Evolutionary conservation across 2,888 invertebrate species (phyloP).

Genomic region (Drosophila dives): DNA sequence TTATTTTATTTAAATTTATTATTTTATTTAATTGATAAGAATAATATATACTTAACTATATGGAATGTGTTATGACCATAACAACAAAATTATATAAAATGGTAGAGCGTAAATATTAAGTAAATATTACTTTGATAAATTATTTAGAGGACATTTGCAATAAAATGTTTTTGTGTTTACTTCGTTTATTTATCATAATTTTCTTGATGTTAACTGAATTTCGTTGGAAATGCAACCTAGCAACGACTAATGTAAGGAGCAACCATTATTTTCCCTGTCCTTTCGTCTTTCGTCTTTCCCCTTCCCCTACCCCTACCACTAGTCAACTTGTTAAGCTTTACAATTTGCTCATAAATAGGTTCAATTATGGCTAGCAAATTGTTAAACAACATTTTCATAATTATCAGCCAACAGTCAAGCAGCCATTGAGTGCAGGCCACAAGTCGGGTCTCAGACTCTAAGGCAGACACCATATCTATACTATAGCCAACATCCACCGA

Average conservation of each 20-base stretch:
- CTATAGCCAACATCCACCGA: background rate
- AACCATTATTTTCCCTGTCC: background rate
- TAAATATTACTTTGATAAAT: background rate
- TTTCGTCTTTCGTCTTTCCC: background rate
- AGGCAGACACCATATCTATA: background rate
- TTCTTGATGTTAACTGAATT: slow-evolving; percentile 11
- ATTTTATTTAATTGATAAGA: background rate
- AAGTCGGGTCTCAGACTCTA: slow-evolving; percentile 25
- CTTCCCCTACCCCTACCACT: background rate
- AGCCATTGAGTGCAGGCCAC: slow-evolving; percentile 38
- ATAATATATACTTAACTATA: background rate
- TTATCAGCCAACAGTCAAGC: slow-evolving; percentile 54
- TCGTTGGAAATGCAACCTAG: slow-evolving; percentile 12
- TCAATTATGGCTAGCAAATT: slow-evolving; percentile 62
- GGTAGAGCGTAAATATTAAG: background rate
- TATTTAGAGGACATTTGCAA: background rate
- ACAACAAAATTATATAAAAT: background rate
- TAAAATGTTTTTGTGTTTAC: background rate
- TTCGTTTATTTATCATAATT: background rate
- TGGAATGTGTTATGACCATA: background rate
- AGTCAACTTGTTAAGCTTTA: slow-evolving; percentile 19
- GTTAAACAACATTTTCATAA: slow-evolving; percentile 64
- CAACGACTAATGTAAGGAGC: slow-evolving; percentile 14
- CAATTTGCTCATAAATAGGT: slow-evolving; percentile 47
- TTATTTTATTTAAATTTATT: too few relatives aligned